Percentiles rank a stretch among this genome's conserved stretches.
These are phyloP conservation scores for Megalopta genalis DNA, from an alignment of 1,140 invertebrate species.

Conservation along the genomic window DNA sequence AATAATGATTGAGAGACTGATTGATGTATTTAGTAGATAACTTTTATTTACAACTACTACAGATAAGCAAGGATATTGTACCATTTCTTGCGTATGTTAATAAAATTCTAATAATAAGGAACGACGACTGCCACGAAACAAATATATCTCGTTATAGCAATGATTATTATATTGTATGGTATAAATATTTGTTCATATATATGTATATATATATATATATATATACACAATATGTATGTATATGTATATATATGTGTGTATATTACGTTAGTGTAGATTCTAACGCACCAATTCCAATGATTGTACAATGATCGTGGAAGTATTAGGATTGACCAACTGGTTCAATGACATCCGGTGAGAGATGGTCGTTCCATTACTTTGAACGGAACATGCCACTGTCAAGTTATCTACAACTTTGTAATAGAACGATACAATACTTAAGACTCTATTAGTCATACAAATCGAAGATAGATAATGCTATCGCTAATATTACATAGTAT, in stretches of 20 bases:
- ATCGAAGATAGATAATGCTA: slow-evolving; percentile 38
- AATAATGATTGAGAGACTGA: slow-evolving; percentile 78
- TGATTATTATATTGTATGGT: slow-evolving; percentile 67
- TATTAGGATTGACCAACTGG: slow-evolving; percentile 39
- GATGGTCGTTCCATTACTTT: slow-evolving; percentile 36
- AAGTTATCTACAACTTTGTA: slow-evolving; percentile 62
- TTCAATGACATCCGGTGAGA: slow-evolving; percentile 40
- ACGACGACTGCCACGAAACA: slow-evolving; percentile 77
- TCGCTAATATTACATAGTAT: not conserved
- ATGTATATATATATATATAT: slow-evolving; percentile 31
- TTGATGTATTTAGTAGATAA: slow-evolving; percentile 76
- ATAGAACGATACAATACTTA: slow-evolving; percentile 62
- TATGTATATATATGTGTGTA: no score
- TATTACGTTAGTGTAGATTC: slow-evolving; percentile 30
- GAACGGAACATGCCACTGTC: slow-evolving; percentile 38
- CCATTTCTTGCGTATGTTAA: slow-evolving; percentile 66
- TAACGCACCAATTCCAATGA: slow-evolving; percentile 59
- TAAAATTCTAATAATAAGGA: slow-evolving; percentile 63
- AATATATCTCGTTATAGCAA: slow-evolving; percentile 73
- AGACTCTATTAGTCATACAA: slow-evolving; percentile 69
- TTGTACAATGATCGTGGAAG: slow-evolving; percentile 44
- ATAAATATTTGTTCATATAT: slow-evolving; percentile 55
- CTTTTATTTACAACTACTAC: slow-evolving; percentile 76
- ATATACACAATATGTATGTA: no score
- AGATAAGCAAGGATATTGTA: slow-evolving; percentile 69